These are phyloP conservation scores for Formica selysi DNA, from an alignment of 1,140 invertebrate species.

Conservation along the genomic window DNA sequence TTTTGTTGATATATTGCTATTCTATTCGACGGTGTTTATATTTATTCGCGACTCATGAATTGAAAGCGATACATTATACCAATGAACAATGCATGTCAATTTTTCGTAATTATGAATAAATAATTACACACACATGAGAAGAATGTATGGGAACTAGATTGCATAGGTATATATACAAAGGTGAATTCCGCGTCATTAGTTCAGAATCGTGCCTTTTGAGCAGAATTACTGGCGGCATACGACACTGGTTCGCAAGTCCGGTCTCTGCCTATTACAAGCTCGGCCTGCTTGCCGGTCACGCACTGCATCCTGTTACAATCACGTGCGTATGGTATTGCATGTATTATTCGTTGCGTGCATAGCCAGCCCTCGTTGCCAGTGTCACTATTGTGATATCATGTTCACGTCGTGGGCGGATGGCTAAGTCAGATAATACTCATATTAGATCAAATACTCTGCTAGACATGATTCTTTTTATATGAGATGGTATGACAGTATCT, in stretches of 20 bases:
- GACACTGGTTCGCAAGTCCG: slow-evolving; percentile 55
- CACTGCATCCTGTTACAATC: slow-evolving; percentile 65
- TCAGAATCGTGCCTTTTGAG: slow-evolving; percentile 31
- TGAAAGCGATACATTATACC: not conserved
- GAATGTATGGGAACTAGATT: slow-evolving; percentile 36
- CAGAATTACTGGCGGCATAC: slow-evolving; percentile 56
- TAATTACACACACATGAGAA: slow-evolving; percentile 8
- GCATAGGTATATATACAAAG: slow-evolving; percentile 42
- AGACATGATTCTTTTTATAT: slow-evolving; percentile 13
- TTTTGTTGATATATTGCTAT: not conserved
- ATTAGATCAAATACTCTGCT: slow-evolving; percentile 37
- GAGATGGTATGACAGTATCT: not conserved
- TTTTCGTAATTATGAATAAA: slow-evolving; percentile 52
- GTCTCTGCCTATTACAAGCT: slow-evolving; percentile 55
- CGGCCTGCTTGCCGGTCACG: slow-evolving; percentile 67
- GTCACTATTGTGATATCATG: slow-evolving; percentile 65
- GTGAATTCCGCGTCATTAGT: slow-evolving; percentile 59
- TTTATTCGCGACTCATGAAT: not conserved
- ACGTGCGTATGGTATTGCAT: slow-evolving; percentile 62
- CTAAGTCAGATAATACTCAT: slow-evolving; percentile 62
- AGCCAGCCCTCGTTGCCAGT: slow-evolving; percentile 32
- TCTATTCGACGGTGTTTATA: not conserved
- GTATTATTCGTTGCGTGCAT: slow-evolving; percentile 61
- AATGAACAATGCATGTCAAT: slow-evolving; percentile 15
- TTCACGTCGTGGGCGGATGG: slow-evolving; percentile 48